Evolutionary conservation across 2,888 invertebrate genomes (phyloP).

Genomic region (Neoitamus cyanurus): DNA sequence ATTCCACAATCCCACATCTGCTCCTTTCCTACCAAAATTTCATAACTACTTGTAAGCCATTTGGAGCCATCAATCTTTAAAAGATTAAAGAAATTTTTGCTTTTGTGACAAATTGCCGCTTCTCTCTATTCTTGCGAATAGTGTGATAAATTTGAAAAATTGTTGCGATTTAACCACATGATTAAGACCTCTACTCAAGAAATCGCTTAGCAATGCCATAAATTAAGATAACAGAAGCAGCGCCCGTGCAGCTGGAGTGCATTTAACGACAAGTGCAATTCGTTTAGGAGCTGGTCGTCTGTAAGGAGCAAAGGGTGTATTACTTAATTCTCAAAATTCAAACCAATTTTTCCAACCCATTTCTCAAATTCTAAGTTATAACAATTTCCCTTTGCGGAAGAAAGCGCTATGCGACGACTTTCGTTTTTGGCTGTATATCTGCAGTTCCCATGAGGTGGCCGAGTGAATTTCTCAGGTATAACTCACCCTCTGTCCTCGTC

Average conservation of each 20-base stretch:
- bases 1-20: too few species aligned
- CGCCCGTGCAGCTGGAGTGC: background rate
- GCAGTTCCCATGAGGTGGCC: background rate
- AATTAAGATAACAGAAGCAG: background rate
- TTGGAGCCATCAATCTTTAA: too few species aligned
- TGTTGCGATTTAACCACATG: background rate
- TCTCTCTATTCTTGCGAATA: background rate
- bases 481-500: background rate
- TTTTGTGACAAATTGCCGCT: too few species aligned
- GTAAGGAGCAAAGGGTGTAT: background rate
- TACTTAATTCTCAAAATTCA: constrained; percentile 1
- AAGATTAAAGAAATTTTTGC: too few species aligned
- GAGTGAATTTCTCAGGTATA: background rate
- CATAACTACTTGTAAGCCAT: too few species aligned
- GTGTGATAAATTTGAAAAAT: background rate
- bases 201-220: background rate
- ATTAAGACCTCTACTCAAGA: background rate
- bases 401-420: background rate
- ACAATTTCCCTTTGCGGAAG: background rate
- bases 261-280: background rate
- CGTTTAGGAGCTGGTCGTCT: background rate
- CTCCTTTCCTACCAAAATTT: too few species aligned
- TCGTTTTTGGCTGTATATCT: background rate
- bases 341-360: constrained; percentile 18
- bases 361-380: constrained; percentile 25